Evolutionary conservation across 2,888 invertebrate species (phyloP), one percentile per base, ranked within the genome.

Genomic region (Entomobrya proxima): DNA sequence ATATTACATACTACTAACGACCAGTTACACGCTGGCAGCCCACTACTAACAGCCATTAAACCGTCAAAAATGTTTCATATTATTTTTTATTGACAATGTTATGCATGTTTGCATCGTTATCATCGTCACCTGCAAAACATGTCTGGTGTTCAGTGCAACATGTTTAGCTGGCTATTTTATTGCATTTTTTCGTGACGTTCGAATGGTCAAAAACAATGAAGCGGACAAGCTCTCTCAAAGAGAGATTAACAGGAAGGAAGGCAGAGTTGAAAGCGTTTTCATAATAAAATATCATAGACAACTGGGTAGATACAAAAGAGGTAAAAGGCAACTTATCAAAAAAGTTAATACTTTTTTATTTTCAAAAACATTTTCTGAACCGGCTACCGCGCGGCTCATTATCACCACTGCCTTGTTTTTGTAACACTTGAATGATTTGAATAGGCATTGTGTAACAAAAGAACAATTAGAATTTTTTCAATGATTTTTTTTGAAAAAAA

Each of bases 1-100:
- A 64, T 35, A 64, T 64, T 64, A n/a, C n/a, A n/a, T n/a, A n/a
- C n/a, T n/a, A n/a, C 44, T 40, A 64, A 64, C 64, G 64, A 64
- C 64, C 35, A 18, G 64, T 64, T 35, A n/a, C 3, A 35, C 64
- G 24, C 18, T 64, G 35, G 37, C 64, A 35, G 32, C 21, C 4
- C n/a, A n/a, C n/a, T n/a, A n/a, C n/a, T n/a, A n/a, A n/a, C 24
- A 7, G 37, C 37, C 64, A 64, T 64, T 64, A 64, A 64, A 35
- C 35, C 21, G 35, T 64, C 35, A 64, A 64, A 64, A 64, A 64
- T 64, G 37, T 64, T 64, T 55, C 27, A 55, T 55, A 55, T 4
- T n/a, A 15, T 6, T 55, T n/a, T 55, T 55, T 55, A 55, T 55
- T 55, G 13, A n/a, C 24, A 55, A 27, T 55, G 55, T 27, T 55